Evolutionary conservation across 64 coral and sea anemone genomes (phyloP), one percentile per base, ranked within the genome.

Genomic region (Montipora foliosa): DNA sequence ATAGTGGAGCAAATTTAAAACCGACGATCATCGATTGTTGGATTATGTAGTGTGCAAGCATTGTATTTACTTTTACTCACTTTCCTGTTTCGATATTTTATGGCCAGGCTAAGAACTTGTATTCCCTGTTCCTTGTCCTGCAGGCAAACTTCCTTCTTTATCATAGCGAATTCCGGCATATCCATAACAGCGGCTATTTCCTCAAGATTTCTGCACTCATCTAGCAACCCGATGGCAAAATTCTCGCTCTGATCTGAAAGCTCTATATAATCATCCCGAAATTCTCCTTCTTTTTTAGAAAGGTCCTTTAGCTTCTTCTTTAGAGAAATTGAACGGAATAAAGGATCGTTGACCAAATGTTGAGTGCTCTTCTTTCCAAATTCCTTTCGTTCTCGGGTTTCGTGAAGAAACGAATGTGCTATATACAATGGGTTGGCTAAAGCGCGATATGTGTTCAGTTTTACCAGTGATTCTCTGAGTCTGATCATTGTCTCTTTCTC

Each of bases 41-140:
- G 37, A 37, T 37, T 37, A 37, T 37, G 37, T 37, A 37, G 37
- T 37, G 37, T 37, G 37, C 37, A 0, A 37, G 37, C 37, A 37
- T 37, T 37, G 37, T 37, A 37, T 37, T 37, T 37, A 2, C 11
- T 64, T 3, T 5, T 4, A 12, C 90, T 87, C 53, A 96, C 95
- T 87, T 90, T 96, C 55, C 86, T 93, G 87, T 91, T 96, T 14
- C 91, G 77, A 78, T 96, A 87, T 83, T 96, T 96, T 76, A 96
- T 96, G 37, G 95, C 95, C 60, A 93, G 93, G 61, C 90, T 96
- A 15, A 96, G 87, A 8, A 96, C 91, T 58, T 89, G 89, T 12
- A 15, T 59, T 7, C 89, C 81, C 16, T 84, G 87, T 16, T 82
- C 51, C 8, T 64, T 44, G 47, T 52, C 60, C 5, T 37, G 37